Conservation (phyloP, 2,888 invertebrate species). For the Drosophila gaucha region DNA sequence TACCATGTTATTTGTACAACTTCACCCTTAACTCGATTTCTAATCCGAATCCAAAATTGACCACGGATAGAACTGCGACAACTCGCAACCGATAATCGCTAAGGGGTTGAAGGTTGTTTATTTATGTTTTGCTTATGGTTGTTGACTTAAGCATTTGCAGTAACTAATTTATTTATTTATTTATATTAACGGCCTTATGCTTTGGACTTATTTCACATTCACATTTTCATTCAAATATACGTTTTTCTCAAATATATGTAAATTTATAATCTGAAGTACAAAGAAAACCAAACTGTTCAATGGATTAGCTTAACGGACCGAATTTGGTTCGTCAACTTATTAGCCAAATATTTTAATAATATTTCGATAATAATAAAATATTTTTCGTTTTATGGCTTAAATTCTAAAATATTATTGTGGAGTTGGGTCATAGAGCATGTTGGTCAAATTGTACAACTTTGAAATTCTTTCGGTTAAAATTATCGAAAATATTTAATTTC, state of each 20-base stretch:
- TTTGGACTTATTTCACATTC: no score
- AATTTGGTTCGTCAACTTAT: no score
- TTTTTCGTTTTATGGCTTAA: no score
- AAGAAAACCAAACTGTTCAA: no score
- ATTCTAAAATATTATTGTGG: no score
- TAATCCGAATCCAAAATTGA: background rate
- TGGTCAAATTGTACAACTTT: no score
- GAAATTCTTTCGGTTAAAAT: no score
- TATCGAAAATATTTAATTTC: no score
- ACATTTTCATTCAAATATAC: background rate
- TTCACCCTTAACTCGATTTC: background rate
- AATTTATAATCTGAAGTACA: background rate
- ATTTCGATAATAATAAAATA: no score
- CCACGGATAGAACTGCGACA: background rate
- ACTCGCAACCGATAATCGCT: background rate
- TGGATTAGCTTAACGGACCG: no score
- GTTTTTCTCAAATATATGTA: background rate
- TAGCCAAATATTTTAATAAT: no score
- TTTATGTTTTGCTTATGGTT: background rate
- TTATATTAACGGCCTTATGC: background rate
- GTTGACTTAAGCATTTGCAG: background rate
- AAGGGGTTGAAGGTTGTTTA: background rate
- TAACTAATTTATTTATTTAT: conserved; percentile 15
- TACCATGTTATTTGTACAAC: background rate
- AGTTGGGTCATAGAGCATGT: no score